These are phyloP conservation scores for Hypocryptadius cinnamomeus DNA, from an alignment of 2,113 vertebrate genomes.

Conservation along the genomic window DNA sequence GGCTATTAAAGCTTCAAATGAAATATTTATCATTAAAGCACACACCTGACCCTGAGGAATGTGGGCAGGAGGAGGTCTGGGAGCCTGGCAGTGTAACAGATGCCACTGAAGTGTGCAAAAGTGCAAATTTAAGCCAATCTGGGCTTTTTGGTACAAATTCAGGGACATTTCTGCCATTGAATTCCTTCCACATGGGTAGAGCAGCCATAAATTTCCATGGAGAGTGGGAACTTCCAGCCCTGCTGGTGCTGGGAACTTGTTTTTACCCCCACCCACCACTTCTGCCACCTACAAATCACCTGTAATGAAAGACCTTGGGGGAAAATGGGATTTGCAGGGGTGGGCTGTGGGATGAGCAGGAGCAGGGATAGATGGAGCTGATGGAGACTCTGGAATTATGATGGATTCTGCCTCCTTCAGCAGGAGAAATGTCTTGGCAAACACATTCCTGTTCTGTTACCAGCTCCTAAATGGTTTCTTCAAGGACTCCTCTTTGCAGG, in stretches of 20 bases:
- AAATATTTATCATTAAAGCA: neutral
- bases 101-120: neutral
- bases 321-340: neutral
- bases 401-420: neutral
- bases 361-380: neutral
- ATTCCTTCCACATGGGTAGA: neutral
- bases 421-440: neutral
- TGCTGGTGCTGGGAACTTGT: accelerated
- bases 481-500: neutral
- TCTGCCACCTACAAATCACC: neutral
- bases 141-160: neutral
- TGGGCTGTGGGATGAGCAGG: neutral
- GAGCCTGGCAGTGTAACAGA: neutral
- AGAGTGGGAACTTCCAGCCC: neutral
- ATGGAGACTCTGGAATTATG: accelerated
- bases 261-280: neutral
- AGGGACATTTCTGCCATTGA: neutral
- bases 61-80: neutral
- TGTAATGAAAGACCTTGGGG: neutral
- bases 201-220: accelerated
- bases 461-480: neutral
- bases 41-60: accelerated
- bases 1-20: neutral
- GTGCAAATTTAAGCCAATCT: neutral
- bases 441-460: neutral